Conservation (phyloP, 2,888 invertebrate genomes). For the Hoplodrina blanda region DNA sequence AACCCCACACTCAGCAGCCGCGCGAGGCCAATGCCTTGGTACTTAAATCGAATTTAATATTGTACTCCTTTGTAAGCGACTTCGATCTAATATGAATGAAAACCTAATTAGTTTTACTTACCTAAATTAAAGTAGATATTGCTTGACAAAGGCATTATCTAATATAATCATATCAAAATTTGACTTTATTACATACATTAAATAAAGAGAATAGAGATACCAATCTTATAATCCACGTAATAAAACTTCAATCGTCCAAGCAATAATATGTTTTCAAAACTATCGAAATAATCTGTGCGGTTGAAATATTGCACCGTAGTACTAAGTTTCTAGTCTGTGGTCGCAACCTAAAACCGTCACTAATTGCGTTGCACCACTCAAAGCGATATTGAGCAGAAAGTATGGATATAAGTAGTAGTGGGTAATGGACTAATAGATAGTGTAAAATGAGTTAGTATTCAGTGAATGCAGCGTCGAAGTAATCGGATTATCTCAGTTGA, state of each 20-base stretch:
- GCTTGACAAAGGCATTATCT: background rate
- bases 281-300: background rate
- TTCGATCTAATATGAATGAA: background rate
- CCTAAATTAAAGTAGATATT: background rate
- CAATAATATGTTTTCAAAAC: background rate
- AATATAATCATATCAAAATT: background rate
- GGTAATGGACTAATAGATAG: background rate
- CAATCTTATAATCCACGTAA: background rate
- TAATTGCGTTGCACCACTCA: slow-evolving; percentile 8
- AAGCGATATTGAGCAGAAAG: background rate
- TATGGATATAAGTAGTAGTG: too few relatives aligned
- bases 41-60: too few relatives aligned
- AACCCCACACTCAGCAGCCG: too few relatives aligned
- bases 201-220: background rate
- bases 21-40: too few relatives aligned
- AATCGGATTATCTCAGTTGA: slow-evolving; percentile 24
- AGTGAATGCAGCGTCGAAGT: background rate
- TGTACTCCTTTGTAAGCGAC: background rate
- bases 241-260: too few relatives aligned
- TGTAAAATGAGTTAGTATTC: slow-evolving; percentile 14
- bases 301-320: background rate
- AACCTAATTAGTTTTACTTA: background rate
- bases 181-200: background rate
- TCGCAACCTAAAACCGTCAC: background rate
- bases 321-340: background rate